phyloP scores from a whole-genome alignment of 2,113 vertebrate genomes.

The Sisor rabdophorus region DNA sequence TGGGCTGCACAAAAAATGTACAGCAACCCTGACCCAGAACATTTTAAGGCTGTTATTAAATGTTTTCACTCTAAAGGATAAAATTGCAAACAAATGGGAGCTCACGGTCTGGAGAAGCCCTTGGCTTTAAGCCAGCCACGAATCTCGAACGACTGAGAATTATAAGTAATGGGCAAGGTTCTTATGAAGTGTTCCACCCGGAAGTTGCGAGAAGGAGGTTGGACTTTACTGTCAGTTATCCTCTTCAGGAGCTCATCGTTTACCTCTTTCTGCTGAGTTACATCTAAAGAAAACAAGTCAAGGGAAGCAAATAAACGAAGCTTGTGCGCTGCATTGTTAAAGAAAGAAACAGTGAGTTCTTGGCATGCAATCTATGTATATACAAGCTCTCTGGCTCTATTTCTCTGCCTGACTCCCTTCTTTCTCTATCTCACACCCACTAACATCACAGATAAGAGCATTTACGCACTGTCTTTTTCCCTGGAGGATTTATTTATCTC shows the following conservation, averaged over 20 bases:
- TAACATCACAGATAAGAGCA: conserved; percentile 40
- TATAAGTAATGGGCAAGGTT: conserved; percentile 65
- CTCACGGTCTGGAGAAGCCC: conserved; percentile 76
- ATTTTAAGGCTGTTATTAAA: not conserved
- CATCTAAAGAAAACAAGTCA: conserved; percentile 52
- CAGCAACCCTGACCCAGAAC: not conserved
- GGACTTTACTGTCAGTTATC: conserved; percentile 76
- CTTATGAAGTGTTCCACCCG: conserved; percentile 72
- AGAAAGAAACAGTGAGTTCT: conserved; percentile 31
- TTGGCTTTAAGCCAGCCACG: conserved; percentile 79
- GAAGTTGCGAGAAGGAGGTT: conserved; percentile 73
- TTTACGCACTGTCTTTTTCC: conserved; percentile 72
- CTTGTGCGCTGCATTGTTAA: conserved; percentile 20
- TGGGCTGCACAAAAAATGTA: too few relatives aligned
- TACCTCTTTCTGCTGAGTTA: conserved; percentile 82
- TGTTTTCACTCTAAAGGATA: not conserved
- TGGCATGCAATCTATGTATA: conserved; percentile 35
- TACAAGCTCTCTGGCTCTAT: conserved; percentile 34
- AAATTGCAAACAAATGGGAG: conserved; percentile 17
- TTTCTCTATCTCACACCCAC: conserved; percentile 31
- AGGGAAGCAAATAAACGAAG: not conserved
- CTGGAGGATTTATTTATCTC: conserved; percentile 59
- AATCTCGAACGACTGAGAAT: conserved; percentile 70
- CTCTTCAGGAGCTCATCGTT: conserved; percentile 80
- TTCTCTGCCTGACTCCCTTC: conserved; percentile 27